Evolutionary conservation across 2,113 vertebrate genomes (phyloP).

Genomic region (Cacatua alba): DNA sequence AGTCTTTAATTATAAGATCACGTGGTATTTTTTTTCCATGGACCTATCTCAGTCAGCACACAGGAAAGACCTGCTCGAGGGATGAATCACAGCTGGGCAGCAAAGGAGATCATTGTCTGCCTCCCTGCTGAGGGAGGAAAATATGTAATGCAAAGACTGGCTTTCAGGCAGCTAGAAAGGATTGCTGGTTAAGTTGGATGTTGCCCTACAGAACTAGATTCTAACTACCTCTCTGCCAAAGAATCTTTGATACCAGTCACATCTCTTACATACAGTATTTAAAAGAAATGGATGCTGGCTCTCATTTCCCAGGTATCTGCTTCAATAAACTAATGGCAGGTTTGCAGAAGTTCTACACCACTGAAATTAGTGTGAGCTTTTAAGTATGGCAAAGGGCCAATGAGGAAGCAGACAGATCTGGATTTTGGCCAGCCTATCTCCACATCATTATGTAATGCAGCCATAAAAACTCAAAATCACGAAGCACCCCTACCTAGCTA

Average conservation of each 20-base stretch:
- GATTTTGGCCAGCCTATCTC: neutral
- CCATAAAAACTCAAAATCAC: neutral
- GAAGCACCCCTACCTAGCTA: neutral
- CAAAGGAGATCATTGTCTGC: conserved; percentile 16
- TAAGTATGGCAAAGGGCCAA: neutral
- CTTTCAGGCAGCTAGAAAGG: neutral
- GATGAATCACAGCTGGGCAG: conserved; percentile 56
- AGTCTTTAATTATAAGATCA: conserved; percentile 60
- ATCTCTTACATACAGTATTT: neutral
- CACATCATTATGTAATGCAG: neutral
- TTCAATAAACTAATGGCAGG: neutral
- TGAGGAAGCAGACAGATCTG: neutral
- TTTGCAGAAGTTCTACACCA: neutral
- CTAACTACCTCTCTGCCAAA: neutral
- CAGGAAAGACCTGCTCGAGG: conserved; percentile 64
- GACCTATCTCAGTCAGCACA: conserved; percentile 43
- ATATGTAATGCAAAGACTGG: neutral
- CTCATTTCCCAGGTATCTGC: neutral
- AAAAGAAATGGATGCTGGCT: neutral
- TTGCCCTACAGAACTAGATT: neutral
- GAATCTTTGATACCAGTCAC: neutral
- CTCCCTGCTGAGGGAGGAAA: neutral
- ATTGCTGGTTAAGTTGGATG: neutral
- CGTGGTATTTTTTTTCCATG: conserved; percentile 49
- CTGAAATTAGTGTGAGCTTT: neutral